Conservation (phyloP, 1,140 invertebrate species). For the Caerostris darwini region DNA sequence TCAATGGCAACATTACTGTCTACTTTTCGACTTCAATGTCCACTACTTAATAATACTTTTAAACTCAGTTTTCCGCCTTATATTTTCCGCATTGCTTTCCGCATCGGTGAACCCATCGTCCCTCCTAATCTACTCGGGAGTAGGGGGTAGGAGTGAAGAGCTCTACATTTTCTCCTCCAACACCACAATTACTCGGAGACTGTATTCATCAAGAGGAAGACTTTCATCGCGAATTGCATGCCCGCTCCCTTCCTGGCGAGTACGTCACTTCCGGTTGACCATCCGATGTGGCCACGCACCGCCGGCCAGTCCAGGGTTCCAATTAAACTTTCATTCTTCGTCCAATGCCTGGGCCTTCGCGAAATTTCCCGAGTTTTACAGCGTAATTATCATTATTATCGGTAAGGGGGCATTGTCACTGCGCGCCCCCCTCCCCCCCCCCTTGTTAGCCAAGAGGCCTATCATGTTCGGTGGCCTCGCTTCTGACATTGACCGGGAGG, state of each 20-base stretch:
- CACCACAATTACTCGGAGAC: constrained; percentile 1
- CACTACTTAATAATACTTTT: too few species aligned
- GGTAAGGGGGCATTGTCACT: background rate
- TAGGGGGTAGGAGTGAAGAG: background rate
- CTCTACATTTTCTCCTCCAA: background rate
- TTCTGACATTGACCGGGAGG: too few species aligned
- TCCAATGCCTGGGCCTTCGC: background rate
- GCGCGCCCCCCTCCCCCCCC: too few species aligned
- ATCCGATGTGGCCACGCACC: background rate
- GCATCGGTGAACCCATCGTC: background rate
- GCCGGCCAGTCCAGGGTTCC: background rate
- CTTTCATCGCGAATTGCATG: background rate
- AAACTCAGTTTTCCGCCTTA: too few species aligned
- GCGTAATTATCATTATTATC: constrained; percentile 62
- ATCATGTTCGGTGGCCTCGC: too few species aligned
- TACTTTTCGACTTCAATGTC: too few species aligned
- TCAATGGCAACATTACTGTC: too few species aligned
- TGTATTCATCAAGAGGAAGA: constrained; percentile 41
- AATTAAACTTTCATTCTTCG: constrained; percentile 72
- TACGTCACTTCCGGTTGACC: constrained; percentile 61
- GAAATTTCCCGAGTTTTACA: constrained; percentile 9
- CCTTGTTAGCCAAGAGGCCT: too few species aligned
- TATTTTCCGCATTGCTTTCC: too few species aligned
- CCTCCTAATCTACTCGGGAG: background rate
- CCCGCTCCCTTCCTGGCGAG: too few species aligned